Evolutionary conservation across 2,113 vertebrate species (phyloP), one percentile per base, ranked within the genome.

Genomic region (Zootoca vivipara): DNA sequence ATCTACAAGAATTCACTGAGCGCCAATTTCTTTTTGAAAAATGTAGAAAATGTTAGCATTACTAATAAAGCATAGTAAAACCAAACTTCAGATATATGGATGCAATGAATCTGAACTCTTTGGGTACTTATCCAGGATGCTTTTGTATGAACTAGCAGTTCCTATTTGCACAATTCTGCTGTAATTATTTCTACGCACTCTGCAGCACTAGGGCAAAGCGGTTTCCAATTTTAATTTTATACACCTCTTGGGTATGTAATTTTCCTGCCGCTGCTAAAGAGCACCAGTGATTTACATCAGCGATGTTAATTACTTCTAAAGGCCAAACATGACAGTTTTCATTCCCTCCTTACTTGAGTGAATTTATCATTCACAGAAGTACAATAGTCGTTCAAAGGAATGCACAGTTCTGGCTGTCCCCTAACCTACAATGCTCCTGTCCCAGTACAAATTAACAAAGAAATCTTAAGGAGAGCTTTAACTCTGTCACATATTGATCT

Each of bases 221-320:
- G 85, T 79, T 52, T 79, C 77, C 77, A 86, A 70, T 79, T 69
- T 79, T 79, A 62, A 83, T 69, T 70, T 78, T 69, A 84, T 69
- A 56, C 13, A 18, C 26, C 81, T 78, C 62, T 78, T 89, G 74
- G 64, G 64, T 5, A 46, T 40, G 42, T 13, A 10, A 75, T 86
- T 84, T n/a, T 70, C 67, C 10, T 90, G 13, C 38, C 83, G 30
- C 62, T 84, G 12, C 52, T 79, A 82, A 82, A 89, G 40, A 78
- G 70, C 85, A 93, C 88, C 62, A 52, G 62, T 26, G 70, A 56
- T 38, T 35, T 6, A 79, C 35, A 90, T 78, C 67, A 81, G 85
- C 86, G 89, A 92, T 16, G 0, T 82, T 58, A 87, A 69, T 10
- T 38, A 46, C 4, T 79, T 79, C 18, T 78, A 7, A 84, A 73